These are phyloP conservation scores for Epirrhoe alternata DNA, from an alignment of 2,888 invertebrate species.

Conservation along the genomic window DNA sequence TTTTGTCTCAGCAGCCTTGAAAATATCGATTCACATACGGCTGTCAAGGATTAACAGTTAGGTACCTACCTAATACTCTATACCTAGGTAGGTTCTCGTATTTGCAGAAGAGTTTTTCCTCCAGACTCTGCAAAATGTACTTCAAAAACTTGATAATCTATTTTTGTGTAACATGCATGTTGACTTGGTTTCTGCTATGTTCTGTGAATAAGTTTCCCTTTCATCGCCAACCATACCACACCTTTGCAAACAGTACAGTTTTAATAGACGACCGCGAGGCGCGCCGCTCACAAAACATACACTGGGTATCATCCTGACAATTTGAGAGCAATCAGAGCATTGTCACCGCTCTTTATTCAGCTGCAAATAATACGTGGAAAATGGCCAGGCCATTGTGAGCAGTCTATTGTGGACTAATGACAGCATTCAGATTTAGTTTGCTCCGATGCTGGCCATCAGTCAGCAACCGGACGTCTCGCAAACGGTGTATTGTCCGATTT, in stretches of 20 bases:
- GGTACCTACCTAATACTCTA: background rate
- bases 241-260: constrained; percentile 40
- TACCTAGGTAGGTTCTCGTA: no score
- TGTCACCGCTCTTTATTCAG: constrained; percentile 85
- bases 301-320: constrained; percentile 83
- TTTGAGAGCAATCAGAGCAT: constrained; percentile 84
- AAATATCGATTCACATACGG: constrained; percentile 23
- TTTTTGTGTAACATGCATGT: no score
- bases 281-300: constrained; percentile 74
- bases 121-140: no score
- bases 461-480: constrained; percentile 59
- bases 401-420: constrained; percentile 80
- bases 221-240: constrained; percentile 38
- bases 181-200: background rate
- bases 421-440: constrained; percentile 75
- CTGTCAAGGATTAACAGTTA: constrained; percentile 8
- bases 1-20: constrained; percentile 42
- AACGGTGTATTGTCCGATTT: constrained; percentile 46
- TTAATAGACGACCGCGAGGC: constrained; percentile 73
- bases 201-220: constrained; percentile 32
- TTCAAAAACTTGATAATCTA: no score
- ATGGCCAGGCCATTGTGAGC: constrained; percentile 81
- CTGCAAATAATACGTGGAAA: constrained; percentile 83
- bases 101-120: no score
- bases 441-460: constrained; percentile 74